Conservation (phyloP, 2,113 vertebrate species). For the Cyprinus carpio region DNA sequence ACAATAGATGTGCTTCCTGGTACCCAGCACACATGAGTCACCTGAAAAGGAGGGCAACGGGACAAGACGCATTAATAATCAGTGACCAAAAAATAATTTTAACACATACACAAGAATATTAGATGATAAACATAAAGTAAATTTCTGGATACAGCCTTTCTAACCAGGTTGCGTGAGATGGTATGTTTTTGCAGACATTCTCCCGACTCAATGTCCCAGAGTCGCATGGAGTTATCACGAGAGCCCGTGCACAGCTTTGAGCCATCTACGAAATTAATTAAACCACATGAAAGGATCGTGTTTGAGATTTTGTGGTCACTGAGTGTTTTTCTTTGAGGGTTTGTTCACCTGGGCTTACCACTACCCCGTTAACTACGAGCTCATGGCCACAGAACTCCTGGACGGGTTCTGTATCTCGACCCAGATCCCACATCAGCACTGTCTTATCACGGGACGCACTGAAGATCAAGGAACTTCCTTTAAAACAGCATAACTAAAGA, state of each 20-base stretch:
- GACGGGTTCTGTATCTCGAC: slow-evolving; percentile 71
- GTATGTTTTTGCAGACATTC: slow-evolving; percentile 79
- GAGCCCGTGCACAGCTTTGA: slow-evolving; percentile 88
- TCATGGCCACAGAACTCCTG: slow-evolving; percentile 86
- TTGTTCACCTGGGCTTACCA: slow-evolving; percentile 83
- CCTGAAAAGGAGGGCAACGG: slow-evolving; percentile 68
- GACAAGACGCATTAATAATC: neutral
- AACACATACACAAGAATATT: neutral
- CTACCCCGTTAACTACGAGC: slow-evolving; percentile 90
- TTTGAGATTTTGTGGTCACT: neutral
- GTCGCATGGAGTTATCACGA: slow-evolving; percentile 89
- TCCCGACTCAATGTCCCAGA: slow-evolving; percentile 90
- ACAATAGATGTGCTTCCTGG: slow-evolving; percentile 83
- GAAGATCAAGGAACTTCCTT: slow-evolving; percentile 83
- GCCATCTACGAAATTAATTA: slow-evolving; percentile 70
- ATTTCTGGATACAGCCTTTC: neutral
- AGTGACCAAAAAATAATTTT: neutral
- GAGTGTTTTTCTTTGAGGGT: slow-evolving; percentile 11
- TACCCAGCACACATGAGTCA: slow-evolving; percentile 96
- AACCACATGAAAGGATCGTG: neutral
- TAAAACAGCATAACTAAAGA: slow-evolving; percentile 79
- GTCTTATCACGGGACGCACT: slow-evolving; percentile 91
- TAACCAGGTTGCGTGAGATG: slow-evolving; percentile 92
- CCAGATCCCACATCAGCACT: slow-evolving; percentile 89
- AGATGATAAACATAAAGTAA: neutral